Conservation (phyloP, 2,888 invertebrate species). For the Rhorus exstirpatorius region DNA sequence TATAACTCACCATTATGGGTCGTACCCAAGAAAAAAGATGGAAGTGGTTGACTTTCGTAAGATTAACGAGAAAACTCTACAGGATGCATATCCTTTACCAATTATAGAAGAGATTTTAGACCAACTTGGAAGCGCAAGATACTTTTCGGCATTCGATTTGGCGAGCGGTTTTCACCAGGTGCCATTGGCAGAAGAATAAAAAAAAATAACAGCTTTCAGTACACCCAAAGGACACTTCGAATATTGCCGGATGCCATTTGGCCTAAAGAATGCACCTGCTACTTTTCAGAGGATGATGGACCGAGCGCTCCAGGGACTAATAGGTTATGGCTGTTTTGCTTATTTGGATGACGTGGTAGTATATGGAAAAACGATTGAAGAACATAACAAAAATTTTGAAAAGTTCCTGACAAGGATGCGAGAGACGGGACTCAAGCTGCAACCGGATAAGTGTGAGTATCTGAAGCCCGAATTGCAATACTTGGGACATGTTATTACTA, state of each 20-base stretch:
- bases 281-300: constrained; percentile 63
- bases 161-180: constrained; percentile 74
- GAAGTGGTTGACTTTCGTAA: constrained; percentile 13
- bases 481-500: constrained; percentile 67
- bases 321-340: constrained; percentile 51
- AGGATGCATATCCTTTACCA: constrained; percentile 39
- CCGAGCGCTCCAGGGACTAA: constrained; percentile 44
- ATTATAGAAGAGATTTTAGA: constrained; percentile 68
- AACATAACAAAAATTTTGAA: constrained; percentile 40
- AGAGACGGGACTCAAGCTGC: constrained; percentile 50
- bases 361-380: constrained; percentile 44
- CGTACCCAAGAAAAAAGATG: constrained; percentile 27
- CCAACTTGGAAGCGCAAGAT: constrained; percentile 69
- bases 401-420: constrained; percentile 53
- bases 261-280: constrained; percentile 51
- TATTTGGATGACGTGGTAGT: constrained; percentile 69
- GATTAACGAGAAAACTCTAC: constrained; percentile 18
- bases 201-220: constrained; percentile 52
- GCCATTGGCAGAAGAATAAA: constrained; percentile 51
- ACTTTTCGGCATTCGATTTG: constrained; percentile 74
- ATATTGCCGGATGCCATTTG: constrained; percentile 52
- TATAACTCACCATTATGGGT: constrained; percentile 28
- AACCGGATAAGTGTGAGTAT: constrained; percentile 67
- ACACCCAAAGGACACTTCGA: constrained; percentile 56
- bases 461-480: constrained; percentile 61